Conservation (phyloP, 2,797 vertebrate genomes). For the Brachyrhaphis roseni region DNA sequence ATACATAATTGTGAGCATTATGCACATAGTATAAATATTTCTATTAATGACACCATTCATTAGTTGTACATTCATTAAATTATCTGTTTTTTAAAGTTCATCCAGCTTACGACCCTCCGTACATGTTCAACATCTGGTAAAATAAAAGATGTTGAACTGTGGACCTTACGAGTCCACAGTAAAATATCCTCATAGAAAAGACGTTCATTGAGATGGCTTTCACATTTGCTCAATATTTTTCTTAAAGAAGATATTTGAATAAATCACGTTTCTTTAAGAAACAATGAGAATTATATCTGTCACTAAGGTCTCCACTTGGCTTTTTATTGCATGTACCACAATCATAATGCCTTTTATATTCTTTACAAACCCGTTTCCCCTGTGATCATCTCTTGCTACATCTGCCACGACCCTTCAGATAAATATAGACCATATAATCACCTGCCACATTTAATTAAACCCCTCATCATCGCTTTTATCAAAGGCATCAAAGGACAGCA, state of each 20-base stretch:
- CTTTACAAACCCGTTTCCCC: conserved; percentile 78
- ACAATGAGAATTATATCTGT: conserved; percentile 58
- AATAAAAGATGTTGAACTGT: conserved; percentile 26
- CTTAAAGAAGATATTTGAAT: conserved; percentile 88
- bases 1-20: background rate
- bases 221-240: conserved; percentile 86
- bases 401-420: conserved; percentile 86
- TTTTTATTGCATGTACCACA: background rate
- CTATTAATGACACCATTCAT: background rate
- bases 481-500: conserved; percentile 79
- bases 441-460: conserved; percentile 95
- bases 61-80: background rate
- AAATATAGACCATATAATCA: conserved; percentile 86
- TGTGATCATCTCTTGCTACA: conserved; percentile 87
- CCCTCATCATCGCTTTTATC: conserved; percentile 85
- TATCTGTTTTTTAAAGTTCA: background rate
- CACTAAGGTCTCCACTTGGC: conserved; percentile 55
- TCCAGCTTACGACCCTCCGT: background rate
- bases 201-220: conserved; percentile 81
- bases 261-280: conserved; percentile 80
- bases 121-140: conserved; percentile 12
- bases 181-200: conserved; percentile 89
- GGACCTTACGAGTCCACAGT: conserved; percentile 63
- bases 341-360: conserved; percentile 77
- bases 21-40: background rate